Conservation (phyloP, 1,140 invertebrate species). For the Panagrolaimus sp. region DNA sequence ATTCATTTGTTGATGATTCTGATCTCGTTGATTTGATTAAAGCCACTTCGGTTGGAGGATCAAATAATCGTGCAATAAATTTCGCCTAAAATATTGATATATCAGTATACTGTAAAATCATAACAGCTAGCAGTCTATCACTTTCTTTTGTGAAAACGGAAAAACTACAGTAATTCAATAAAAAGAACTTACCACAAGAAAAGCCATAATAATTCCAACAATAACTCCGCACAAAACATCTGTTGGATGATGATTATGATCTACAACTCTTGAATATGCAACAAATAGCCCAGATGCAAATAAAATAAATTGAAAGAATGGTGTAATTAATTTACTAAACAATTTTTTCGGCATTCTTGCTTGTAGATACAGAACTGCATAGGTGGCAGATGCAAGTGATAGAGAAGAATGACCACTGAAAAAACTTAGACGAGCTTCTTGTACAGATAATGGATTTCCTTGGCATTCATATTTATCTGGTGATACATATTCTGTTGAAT, state of each 20-base stretch:
- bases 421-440: background rate
- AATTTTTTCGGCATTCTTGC: background rate
- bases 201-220: background rate
- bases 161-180: no score
- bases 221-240: background rate
- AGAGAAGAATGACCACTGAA: constrained; percentile 1
- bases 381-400: background rate
- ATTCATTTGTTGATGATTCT: background rate
- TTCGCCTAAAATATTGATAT: background rate
- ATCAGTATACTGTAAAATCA: no score
- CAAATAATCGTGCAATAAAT: background rate
- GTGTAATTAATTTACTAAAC: background rate
- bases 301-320: background rate
- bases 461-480: background rate
- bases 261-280: background rate
- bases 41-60: background rate
- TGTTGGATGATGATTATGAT: background rate
- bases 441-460: background rate
- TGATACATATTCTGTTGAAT: no score
- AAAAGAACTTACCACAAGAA: background rate
- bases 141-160: no score
- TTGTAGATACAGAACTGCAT: background rate
- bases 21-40: background rate
- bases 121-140: no score
- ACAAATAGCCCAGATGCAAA: background rate